Base-by-base conservation (phyloP, 2,797 vertebrate species). In the Fistularia tabacaria region DNA sequence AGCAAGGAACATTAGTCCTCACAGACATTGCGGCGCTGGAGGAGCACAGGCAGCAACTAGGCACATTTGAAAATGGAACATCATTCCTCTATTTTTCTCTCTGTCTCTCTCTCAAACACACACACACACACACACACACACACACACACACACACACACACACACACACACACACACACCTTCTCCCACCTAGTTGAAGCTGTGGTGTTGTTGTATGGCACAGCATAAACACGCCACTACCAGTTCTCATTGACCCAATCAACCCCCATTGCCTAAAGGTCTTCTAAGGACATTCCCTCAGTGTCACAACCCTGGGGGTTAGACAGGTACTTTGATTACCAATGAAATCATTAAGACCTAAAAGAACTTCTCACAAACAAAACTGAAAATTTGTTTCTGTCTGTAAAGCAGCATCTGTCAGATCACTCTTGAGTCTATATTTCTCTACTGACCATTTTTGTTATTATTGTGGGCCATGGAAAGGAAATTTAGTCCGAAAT, bases 301-400 rank as follows among this genome's bases (percentile, higher is more conserved):
- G 77, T 73, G 81, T 77, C 76, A 79, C 66, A 71, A 71, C 76
- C 57, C 63, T 50, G 75, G n/a, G 68, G 52, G 69, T 7, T 60
- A 80, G 69, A 73, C 6, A 62, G 55, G 44, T 15, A 25, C 74
- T 86, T 83, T 37, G 83, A 90, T 87, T 80, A 50, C 77, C 87
- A 57, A 88, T 87, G 83, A 82, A 77, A 75, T 81, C 83, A 88
- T 85, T 86, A 86, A 71, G 62, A 62, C 52, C 54, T 49, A 49
- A 69, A 54, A 38, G 41, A 55, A 69, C 61, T 74, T 66, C 65
- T 65, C 49, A 7, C 50, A 66, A 64, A 74, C 68, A 61, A 54
- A 71, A 76, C 82, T 3, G 25, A 25, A 5, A 64, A 76, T 79
- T 79, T 66, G 72, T 79, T 76, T 49, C 73, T 66, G 76, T 86